These are phyloP conservation scores for Sinocyclocheilus anophthalmus DNA, from an alignment of 2,113 vertebrate species.

Conservation along the genomic window DNA sequence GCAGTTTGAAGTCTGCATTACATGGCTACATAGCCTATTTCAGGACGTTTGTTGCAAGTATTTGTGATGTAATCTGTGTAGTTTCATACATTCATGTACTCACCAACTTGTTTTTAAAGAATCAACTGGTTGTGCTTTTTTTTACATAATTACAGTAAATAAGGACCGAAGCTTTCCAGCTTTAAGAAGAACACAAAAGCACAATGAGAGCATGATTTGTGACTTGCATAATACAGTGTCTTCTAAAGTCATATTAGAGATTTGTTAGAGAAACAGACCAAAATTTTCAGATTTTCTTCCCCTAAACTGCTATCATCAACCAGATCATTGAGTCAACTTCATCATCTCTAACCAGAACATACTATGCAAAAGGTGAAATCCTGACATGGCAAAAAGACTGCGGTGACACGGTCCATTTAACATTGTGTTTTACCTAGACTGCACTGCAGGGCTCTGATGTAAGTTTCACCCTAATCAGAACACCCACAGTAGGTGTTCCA, in stretches of 20 bases:
- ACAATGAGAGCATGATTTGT: not conserved
- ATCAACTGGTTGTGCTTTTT: not conserved
- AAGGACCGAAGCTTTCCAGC: not conserved
- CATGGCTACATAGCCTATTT: not conserved
- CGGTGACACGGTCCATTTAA: constrained; percentile 33
- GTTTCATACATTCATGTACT: not conserved
- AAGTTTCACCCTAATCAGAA: constrained; percentile 46
- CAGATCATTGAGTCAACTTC: not conserved
- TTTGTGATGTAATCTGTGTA: not conserved
- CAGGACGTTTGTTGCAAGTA: not conserved
- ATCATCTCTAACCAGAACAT: too few species aligned
- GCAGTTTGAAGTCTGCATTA: constrained; percentile 30
- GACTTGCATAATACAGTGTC: not conserved
- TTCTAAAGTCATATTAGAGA: not conserved
- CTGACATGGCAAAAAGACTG: constrained; percentile 19
- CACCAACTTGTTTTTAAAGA: not conserved
- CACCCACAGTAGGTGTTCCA: constrained; percentile 47
- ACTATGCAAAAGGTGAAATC: constrained; percentile 1
- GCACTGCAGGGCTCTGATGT: constrained; percentile 10
- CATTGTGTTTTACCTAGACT: constrained; percentile 16
- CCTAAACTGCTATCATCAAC: not conserved
- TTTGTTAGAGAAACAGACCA: not conserved
- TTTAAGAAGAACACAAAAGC: not conserved
- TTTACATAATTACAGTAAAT: not conserved
- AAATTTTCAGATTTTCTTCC: not conserved